Percentiles rank a stretch among this genome's conserved stretches.
Conservation (phyloP, 2,888 invertebrate species). For the Xanthorhoe designata region DNA sequence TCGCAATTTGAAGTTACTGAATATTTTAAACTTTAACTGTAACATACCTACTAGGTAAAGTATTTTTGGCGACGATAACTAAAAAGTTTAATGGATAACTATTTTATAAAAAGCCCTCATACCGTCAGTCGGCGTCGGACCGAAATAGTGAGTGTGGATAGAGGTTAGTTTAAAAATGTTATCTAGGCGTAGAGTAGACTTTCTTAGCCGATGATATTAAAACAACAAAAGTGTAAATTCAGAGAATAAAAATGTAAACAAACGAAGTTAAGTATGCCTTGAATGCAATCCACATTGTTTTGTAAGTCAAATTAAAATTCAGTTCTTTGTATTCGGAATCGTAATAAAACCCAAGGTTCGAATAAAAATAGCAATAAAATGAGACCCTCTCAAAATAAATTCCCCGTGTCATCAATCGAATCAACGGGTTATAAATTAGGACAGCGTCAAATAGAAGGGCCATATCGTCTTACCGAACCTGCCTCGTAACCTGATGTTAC, state of each 20-base stretch:
- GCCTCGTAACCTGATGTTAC: neutral
- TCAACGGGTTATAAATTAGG: slow-evolving; percentile 73
- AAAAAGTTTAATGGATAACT: too few species aligned
- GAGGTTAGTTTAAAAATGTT: too few species aligned
- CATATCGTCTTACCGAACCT: slow-evolving; percentile 62
- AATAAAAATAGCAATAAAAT: slow-evolving; percentile 66
- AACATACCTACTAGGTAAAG: too few species aligned
- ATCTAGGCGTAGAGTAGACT: too few species aligned
- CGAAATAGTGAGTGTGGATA: too few species aligned
- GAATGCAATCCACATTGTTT: slow-evolving; percentile 1
- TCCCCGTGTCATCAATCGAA: slow-evolving; percentile 76
- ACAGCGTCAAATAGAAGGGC: slow-evolving; percentile 59
- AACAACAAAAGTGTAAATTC: too few species aligned
- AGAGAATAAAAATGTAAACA: neutral
- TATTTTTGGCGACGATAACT: too few species aligned
- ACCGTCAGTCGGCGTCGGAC: too few species aligned
- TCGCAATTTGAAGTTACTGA: too few species aligned
- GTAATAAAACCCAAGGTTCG: slow-evolving; percentile 57
- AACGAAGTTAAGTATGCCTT: neutral
- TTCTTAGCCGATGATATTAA: too few species aligned
- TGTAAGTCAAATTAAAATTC: slow-evolving; percentile 20
- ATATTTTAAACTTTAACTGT: too few species aligned
- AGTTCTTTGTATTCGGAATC: slow-evolving; percentile 38
- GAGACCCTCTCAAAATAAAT: slow-evolving; percentile 58
- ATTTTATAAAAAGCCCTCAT: too few species aligned